Conservation (phyloP, 2,888 invertebrate species). For the Dolomedes plantarius region DNA sequence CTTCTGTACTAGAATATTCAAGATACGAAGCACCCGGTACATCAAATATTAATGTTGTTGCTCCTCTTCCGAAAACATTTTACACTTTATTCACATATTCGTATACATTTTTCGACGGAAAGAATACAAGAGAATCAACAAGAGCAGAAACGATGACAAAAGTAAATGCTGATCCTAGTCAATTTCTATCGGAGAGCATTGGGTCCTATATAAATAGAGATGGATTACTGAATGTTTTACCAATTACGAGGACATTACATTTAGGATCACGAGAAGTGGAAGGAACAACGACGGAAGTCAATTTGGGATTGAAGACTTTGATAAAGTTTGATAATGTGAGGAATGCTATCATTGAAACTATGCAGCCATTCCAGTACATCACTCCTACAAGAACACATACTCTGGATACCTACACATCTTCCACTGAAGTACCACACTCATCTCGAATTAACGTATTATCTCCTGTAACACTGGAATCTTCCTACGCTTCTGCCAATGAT, state of each 20-base stretch:
- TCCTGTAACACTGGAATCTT: slow-evolving; percentile 40
- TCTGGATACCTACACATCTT: background rate
- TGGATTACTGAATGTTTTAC: slow-evolving; percentile 67
- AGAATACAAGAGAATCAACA: slow-evolving; percentile 69
- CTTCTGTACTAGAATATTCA: background rate
- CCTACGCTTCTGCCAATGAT: slow-evolving; percentile 56
- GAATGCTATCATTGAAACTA: slow-evolving; percentile 58
- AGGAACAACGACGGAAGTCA: slow-evolving; percentile 73
- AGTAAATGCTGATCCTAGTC: slow-evolving; percentile 41
- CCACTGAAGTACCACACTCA: background rate
- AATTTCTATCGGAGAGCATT: slow-evolving; percentile 63
- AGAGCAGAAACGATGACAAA: slow-evolving; percentile 72
- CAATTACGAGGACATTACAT: slow-evolving; percentile 70
- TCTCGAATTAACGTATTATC: background rate
- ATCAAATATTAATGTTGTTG: slow-evolving; percentile 56
- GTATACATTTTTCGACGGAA: slow-evolving; percentile 73
- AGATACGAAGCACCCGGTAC: background rate
- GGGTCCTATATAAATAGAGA: slow-evolving; percentile 66
- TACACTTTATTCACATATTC: slow-evolving; percentile 73
- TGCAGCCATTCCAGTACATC: slow-evolving; percentile 30
- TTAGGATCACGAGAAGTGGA: slow-evolving; percentile 72
- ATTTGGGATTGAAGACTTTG: slow-evolving; percentile 72
- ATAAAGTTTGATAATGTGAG: slow-evolving; percentile 71
- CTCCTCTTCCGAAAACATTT: slow-evolving; percentile 70
- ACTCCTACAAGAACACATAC: slow-evolving; percentile 37